Conservation (phyloP, 2,888 invertebrate genomes). For the Clistopyga incitator region DNA sequence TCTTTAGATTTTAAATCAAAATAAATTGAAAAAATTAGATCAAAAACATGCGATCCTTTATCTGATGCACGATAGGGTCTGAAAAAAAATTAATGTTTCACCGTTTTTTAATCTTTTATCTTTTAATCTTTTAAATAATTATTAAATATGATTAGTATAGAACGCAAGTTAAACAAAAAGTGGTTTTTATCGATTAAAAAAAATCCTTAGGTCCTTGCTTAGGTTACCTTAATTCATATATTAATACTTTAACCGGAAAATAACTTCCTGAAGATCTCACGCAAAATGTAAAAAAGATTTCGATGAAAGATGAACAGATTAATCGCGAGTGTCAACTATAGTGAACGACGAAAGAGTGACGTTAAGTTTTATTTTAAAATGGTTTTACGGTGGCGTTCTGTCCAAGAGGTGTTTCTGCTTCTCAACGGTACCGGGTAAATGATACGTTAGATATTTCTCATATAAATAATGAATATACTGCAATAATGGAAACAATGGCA, state of each 20-base stretch:
- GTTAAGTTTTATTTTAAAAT: slow-evolving; percentile 5
- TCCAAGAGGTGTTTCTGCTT: slow-evolving; percentile 79
- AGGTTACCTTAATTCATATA: slow-evolving; percentile 6
- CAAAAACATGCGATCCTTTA: not conserved
- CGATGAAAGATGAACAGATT: not conserved
- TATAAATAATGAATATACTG: slow-evolving; percentile 35
- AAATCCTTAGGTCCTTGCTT: no score
- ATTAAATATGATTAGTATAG: no score
- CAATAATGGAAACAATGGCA: slow-evolving; percentile 61
- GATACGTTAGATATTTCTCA: slow-evolving; percentile 57
- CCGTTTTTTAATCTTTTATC: no score
- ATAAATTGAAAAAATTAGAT: no score
- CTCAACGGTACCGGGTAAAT: slow-evolving; percentile 58
- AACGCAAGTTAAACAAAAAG: no score
- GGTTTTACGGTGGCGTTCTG: slow-evolving; percentile 64
- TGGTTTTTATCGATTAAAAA: no score
- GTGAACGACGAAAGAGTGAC: slow-evolving; percentile 37
- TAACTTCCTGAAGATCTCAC: not conserved
- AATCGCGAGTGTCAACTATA: slow-evolving; percentile 24
- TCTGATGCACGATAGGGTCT: no score
- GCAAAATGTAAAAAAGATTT: slow-evolving; percentile 12
- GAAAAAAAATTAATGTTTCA: no score
- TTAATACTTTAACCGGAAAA: slow-evolving; percentile 1
- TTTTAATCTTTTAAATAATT: no score
- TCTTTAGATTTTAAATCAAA: no score